These are phyloP conservation scores for Idaea dimidiata DNA, from an alignment of 2,888 invertebrate genomes.

Conservation along the genomic window DNA sequence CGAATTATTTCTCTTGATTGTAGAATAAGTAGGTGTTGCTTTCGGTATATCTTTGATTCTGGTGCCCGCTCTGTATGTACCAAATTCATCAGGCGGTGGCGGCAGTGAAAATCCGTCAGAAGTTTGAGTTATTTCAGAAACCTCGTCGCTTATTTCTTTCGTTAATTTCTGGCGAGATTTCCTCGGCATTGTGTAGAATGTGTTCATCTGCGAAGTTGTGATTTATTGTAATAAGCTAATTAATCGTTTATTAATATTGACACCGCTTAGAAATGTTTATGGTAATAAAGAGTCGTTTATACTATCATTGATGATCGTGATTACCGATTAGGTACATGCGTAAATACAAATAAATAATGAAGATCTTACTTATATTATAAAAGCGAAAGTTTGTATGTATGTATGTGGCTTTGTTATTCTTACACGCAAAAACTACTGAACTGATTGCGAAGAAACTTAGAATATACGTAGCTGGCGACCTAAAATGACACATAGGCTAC, in stretches of 20 bases:
- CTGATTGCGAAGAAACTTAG: too few species aligned
- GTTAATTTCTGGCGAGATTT: slow-evolving; percentile 62
- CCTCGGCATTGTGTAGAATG: slow-evolving; percentile 74
- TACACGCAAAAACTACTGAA: too few species aligned
- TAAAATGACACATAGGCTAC: too few species aligned
- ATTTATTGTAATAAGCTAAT: neutral
- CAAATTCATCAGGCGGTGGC: slow-evolving; percentile 73
- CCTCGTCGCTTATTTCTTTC: slow-evolving; percentile 66
- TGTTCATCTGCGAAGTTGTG: slow-evolving; percentile 60
- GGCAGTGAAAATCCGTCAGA: slow-evolving; percentile 73
- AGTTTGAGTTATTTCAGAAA: slow-evolving; percentile 67
- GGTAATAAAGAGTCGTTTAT: too few species aligned
- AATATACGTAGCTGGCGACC: too few species aligned
- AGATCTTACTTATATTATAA: too few species aligned
- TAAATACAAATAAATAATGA: too few species aligned
- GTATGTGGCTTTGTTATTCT: too few species aligned
- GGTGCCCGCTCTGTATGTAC: slow-evolving; percentile 62
- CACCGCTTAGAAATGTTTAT: neutral
- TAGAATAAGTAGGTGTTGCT: slow-evolving; percentile 59
- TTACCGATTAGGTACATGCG: too few species aligned
- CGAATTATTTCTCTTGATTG: slow-evolving; percentile 56
- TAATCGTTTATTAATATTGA: neutral
- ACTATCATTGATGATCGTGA: too few species aligned
- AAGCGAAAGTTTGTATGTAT: too few species aligned
- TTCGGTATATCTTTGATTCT: slow-evolving; percentile 65